Evolutionary conservation across 1,140 invertebrate species (phyloP), one percentile per base, ranked within the genome.

Genomic region (Oreohelix idahoensis): DNA sequence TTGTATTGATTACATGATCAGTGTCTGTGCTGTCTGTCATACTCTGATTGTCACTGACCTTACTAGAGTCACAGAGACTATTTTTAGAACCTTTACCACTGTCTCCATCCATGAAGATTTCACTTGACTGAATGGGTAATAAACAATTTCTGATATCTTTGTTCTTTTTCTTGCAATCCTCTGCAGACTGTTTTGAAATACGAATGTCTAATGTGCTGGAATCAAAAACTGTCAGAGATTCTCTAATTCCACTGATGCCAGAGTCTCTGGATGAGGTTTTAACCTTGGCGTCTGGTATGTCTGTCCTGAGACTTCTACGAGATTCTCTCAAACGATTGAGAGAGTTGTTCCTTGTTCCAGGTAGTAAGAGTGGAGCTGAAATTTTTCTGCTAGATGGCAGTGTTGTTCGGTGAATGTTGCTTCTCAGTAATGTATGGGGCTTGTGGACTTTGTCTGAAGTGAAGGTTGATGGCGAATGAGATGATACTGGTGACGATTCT

Each of bases 311-410:
- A 77, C 74, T 77, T 0, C 11, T 71, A 42, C 79, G 80, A 15
- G 85, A 86, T 45, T 86, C 85, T 53, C 81, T 13, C 39, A 84
- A 49, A 35, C 79, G 79, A 39, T 35, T 58, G 29, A 87, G n/a
- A 45, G 84, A 85, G 51, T 85, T 77, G 10, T 83, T 85, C 36
- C 84, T 80, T 15, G 87, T 86, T 38, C 87, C 90, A 0, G 89
- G 89, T 29, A 91, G 58, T n/a, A 90, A 36, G 70, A 86, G 87
- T 23, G 87, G 85, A 23, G 87, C 69, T 13, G 89, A 86, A 20
- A 81, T 49, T 78, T 87, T 87, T 71, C 84, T 69, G 51, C 20
- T 63, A 23, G 76, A 51, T 38, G 81, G 71, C 36, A 84, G 51
- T n/a, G 86, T 84, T 39, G 51, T 85, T 36, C 86, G 51, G 49